Percentiles rank a stretch among this genome's conserved stretches.
phyloP scores from a whole-genome alignment of 2,888 invertebrate genomes.

The Shargacucullia verbasci region DNA sequence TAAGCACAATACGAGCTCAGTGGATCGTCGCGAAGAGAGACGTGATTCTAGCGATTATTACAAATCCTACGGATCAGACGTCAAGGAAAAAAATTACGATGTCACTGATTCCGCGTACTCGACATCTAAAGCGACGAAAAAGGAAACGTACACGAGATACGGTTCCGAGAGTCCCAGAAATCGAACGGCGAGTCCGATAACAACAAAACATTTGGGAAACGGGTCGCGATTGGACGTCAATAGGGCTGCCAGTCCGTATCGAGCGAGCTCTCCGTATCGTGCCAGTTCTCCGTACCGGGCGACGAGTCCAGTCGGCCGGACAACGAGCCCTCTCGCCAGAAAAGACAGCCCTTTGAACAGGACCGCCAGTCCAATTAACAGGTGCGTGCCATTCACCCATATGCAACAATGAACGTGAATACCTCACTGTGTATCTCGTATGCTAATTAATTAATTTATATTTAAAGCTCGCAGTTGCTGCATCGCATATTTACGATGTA shows the following conservation, averaged over 20 bases:
- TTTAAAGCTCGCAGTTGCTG: slow-evolving; percentile 52
- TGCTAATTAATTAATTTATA: slow-evolving; percentile 55
- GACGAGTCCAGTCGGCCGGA: slow-evolving; percentile 85
- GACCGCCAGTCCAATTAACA: slow-evolving; percentile 88
- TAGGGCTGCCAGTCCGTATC: slow-evolving; percentile 80
- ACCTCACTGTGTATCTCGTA: slow-evolving; percentile 19
- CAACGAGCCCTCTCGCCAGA: slow-evolving; percentile 87
- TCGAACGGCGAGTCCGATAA: slow-evolving; percentile 84
- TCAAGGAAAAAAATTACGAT: slow-evolving; percentile 82
- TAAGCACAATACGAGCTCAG: slow-evolving; percentile 78
- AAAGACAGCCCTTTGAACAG: slow-evolving; percentile 86
- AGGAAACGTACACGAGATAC: slow-evolving; percentile 77
- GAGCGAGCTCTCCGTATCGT: slow-evolving; percentile 78
- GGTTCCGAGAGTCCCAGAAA: slow-evolving; percentile 84
- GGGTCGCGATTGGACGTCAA: slow-evolving; percentile 85
- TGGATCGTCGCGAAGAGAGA: slow-evolving; percentile 83
- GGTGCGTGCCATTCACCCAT: slow-evolving; percentile 65
- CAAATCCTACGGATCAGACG: slow-evolving; percentile 78
- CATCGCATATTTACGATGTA: slow-evolving; percentile 56
- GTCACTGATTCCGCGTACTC: slow-evolving; percentile 83
- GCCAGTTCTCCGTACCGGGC: slow-evolving; percentile 79
- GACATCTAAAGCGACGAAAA: slow-evolving; percentile 78
- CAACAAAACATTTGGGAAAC: slow-evolving; percentile 87
- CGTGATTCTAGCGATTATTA: slow-evolving; percentile 83
- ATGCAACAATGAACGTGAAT: slow-evolving; percentile 25